These are phyloP conservation scores for Eurypyga helias DNA, from an alignment of 2,113 vertebrate genomes.

Conservation along the genomic window DNA sequence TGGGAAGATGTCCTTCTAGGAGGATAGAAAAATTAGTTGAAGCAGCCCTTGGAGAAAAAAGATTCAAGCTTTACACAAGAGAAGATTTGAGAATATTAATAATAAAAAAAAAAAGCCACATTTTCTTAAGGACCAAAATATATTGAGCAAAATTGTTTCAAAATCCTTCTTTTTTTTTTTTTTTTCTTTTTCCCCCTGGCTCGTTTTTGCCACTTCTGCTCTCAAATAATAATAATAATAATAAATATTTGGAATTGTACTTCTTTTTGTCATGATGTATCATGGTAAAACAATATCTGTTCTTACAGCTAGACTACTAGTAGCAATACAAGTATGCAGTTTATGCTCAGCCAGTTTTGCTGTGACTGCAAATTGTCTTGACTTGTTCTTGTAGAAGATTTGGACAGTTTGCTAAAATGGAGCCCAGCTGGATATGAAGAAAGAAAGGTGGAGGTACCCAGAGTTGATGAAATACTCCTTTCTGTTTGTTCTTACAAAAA, in stretches of 20 bases:
- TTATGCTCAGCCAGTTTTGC: not conserved
- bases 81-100: not conserved
- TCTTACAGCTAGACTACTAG: not conserved
- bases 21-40: not conserved
- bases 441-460: not conserved
- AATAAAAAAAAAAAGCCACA: not conserved
- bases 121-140: not conserved
- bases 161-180: not conserved
- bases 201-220: not conserved
- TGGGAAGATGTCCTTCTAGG: not conserved
- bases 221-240: not conserved
- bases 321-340: not conserved
- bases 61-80: not conserved
- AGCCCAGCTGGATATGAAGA: not conserved
- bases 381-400: not conserved
- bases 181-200: not conserved
- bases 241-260: not conserved
- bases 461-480: not conserved
- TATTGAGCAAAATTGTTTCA: not conserved
- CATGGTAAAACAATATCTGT: not conserved
- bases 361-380: not conserved
- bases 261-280: not conserved
- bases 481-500: not conserved
- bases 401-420: not conserved
- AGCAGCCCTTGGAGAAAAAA: not conserved